Base-by-base conservation (phyloP, 1,140 invertebrate species). In the Dufourea novaeangliae region DNA sequence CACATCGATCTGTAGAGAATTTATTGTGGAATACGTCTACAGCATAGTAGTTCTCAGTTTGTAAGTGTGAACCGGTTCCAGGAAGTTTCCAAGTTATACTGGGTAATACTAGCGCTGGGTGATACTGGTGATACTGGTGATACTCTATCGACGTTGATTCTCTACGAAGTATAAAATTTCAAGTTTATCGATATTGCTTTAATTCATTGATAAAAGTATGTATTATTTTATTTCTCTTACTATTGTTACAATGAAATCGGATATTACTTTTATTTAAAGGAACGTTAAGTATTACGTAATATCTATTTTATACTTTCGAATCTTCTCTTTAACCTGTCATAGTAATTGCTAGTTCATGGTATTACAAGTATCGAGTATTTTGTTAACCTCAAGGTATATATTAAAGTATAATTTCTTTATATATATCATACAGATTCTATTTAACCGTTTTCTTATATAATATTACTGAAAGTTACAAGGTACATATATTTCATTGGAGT, bases 271-370 rank as follows among this genome's bases (percentile, higher is more conserved):
- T 27, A 39, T 29, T 29, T 12, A 12, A 69, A 69, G 29, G 25
- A 39, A 12, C 27, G 69, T 59, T 5, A 2, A 34, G 20, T 57
- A 32, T 76, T 76, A 76, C 14, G 14, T 76, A 76, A 76, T 39
- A 27, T 39, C 12, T 14, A 11, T 56, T 56, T 66, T 17, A 32
- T 20, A 41, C 14, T 14, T 25, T 11, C 6, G 6, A 25, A 25
- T 4, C 12, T 27, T 39, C 12, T 25, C 6, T 32, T 64, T 67
- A 39, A 67, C 37, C 10, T 64, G 20, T 50, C 62, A 39, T 14
- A 10, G 2, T 22, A 22, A n/a, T 52, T 10, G 22, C n/a, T n/a
- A 32, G 17, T 39, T 10, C 3, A 46, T n/a, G n/a, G n/a, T n/a
- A n/a, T n/a, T n/a, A n/a, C n/a, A n/a, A n/a, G n/a, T n/a, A n/a